These are phyloP conservation scores for Bedellia somnulentella DNA, from an alignment of 2,888 invertebrate genomes.

Conservation along the genomic window DNA sequence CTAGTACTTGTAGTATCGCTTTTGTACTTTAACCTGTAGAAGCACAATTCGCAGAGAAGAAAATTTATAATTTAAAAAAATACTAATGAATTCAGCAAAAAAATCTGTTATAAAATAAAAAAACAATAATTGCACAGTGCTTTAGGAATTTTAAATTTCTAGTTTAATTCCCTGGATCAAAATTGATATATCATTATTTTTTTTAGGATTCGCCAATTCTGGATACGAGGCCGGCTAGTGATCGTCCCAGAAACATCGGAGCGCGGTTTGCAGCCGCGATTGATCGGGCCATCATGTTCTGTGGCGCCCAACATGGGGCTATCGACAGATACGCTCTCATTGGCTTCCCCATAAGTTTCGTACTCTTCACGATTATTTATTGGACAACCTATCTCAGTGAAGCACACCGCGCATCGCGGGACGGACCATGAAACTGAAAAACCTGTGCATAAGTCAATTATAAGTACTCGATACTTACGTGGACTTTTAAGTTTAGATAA, in stretches of 20 bases:
- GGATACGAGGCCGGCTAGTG: conserved; percentile 29
- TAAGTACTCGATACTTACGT: too few species aligned
- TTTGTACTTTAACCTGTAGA: too few species aligned
- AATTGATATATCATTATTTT: too few species aligned
- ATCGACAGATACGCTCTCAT: conserved; percentile 64
- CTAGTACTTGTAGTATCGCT: too few species aligned
- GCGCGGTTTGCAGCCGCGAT: conserved; percentile 36
- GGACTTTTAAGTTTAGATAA: not conserved
- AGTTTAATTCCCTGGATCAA: too few species aligned
- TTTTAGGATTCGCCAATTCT: conserved; percentile 47
- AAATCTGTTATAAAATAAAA: too few species aligned
- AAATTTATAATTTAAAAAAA: too few species aligned
- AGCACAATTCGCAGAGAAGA: too few species aligned
- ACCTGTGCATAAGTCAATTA: too few species aligned
- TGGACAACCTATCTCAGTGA: conserved; percentile 66
- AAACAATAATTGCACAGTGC: too few species aligned
- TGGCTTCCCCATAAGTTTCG: conserved; percentile 60
- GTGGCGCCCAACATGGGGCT: conserved; percentile 63
- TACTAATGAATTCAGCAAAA: too few species aligned
- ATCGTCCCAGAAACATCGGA: conserved; percentile 22
- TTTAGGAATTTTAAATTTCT: too few species aligned
- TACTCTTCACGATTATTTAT: conserved; percentile 59
- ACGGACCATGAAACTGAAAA: not conserved
- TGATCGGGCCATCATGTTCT: conserved; percentile 61
- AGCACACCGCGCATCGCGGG: conserved; percentile 27